Percentiles rank a stretch among this genome's conserved stretches.
These are phyloP conservation scores for Aleadryas rufinucha DNA, from an alignment of 2,113 vertebrate species.

Conservation along the genomic window DNA sequence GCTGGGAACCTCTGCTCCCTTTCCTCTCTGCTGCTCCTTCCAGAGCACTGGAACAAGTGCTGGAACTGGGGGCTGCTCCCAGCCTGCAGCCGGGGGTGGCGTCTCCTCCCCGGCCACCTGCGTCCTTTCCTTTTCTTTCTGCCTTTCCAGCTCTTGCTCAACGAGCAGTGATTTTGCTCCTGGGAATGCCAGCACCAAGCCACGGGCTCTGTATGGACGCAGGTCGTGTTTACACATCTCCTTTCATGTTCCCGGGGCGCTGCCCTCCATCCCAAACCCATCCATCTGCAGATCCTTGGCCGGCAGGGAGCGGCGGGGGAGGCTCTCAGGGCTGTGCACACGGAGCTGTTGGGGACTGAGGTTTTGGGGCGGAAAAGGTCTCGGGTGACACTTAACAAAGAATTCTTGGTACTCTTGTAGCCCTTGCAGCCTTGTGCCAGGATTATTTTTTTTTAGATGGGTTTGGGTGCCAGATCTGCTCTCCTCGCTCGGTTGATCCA, in stretches of 20 bases:
- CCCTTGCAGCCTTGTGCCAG: not conserved
- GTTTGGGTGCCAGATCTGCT: not conserved
- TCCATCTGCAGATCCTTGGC: not conserved
- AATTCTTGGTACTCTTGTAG: not conserved
- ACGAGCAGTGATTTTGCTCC: not conserved
- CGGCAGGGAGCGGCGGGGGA: not conserved
- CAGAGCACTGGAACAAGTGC: not conserved
- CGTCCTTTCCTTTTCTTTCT: not conserved
- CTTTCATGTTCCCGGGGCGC: accelerated
- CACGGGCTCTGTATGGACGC: not conserved
- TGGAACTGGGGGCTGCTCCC: not conserved
- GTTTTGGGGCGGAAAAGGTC: not conserved
- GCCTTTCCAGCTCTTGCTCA: conserved; percentile 6
- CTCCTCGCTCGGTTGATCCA: not conserved
- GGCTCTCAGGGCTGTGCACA: accelerated
- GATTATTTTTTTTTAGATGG: not conserved
- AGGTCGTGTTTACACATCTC: not conserved
- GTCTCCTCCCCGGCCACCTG: not conserved
- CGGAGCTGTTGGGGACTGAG: not conserved
- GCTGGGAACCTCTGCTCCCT: not conserved
- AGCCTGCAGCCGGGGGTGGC: not conserved
- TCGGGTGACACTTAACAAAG: not conserved
- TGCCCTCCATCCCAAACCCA: not conserved
- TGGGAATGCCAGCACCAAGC: not conserved
- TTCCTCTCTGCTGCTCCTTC: not conserved